These are phyloP conservation scores for Ictalurus furcatus DNA, from an alignment of 2,113 vertebrate species.

Conservation along the genomic window DNA sequence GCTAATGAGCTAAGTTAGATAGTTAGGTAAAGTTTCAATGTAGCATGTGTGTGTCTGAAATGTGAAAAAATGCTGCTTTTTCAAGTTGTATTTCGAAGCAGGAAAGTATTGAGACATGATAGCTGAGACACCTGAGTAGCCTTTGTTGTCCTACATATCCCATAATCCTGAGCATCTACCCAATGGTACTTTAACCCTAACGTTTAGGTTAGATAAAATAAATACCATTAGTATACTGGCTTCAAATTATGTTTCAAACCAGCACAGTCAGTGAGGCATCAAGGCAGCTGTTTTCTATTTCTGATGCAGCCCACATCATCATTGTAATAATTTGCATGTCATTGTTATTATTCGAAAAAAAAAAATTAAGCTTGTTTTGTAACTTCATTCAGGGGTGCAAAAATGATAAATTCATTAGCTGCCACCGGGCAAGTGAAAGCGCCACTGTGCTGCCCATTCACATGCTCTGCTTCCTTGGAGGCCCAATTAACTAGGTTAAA, in stretches of 20 bases:
- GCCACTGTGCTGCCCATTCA: background rate
- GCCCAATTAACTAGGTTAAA: slow-evolving; percentile 2
- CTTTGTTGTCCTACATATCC: background rate
- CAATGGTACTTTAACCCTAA: background rate
- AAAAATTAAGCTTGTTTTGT: background rate
- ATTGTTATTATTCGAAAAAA: background rate
- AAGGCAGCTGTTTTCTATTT: too few species aligned
- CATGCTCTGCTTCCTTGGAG: background rate
- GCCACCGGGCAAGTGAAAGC: background rate
- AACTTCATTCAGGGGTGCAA: background rate
- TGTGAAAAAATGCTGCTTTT: too few species aligned
- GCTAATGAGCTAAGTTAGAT: background rate
- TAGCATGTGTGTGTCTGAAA: background rate
- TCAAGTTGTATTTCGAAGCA: background rate
- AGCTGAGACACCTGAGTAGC: background rate
- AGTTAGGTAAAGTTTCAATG: too few species aligned
- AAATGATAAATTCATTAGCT: slow-evolving; percentile 1
- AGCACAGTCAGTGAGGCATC: background rate
- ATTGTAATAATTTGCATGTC: background rate
- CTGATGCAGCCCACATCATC: background rate
- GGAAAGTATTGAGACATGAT: background rate
- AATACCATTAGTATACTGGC: background rate
- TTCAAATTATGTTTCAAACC: background rate
- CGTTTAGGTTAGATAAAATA: too few species aligned
- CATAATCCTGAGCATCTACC: background rate